Evolutionary conservation across 2,797 vertebrate species (phyloP).

Genomic region (Telmatherina bonti): DNA sequence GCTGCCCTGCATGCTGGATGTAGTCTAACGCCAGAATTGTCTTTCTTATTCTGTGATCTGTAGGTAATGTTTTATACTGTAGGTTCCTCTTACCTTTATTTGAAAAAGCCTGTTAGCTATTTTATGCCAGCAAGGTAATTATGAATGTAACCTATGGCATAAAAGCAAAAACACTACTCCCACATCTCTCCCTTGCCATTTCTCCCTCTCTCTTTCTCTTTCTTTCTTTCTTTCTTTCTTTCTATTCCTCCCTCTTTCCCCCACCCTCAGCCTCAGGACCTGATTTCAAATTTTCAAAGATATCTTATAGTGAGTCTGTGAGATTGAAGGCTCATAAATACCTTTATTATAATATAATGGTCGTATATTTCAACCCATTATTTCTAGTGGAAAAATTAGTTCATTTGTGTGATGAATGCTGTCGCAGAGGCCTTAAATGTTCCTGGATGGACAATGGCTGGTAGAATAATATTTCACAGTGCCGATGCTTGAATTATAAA

Average conservation of each 20-base stretch:
- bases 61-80: constrained; percentile 70
- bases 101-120: constrained; percentile 77
- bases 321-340: constrained; percentile 84
- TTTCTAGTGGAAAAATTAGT: constrained; percentile 75
- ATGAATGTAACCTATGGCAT: constrained; percentile 82
- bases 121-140: constrained; percentile 81
- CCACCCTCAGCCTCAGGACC: constrained; percentile 70
- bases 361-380: constrained; percentile 78
- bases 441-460: constrained; percentile 62
- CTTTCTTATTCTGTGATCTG: constrained; percentile 68
- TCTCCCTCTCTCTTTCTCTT: constrained; percentile 44
- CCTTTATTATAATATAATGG: constrained; percentile 84
- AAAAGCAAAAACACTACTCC: constrained; percentile 80
- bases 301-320: constrained; percentile 76
- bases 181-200: constrained; percentile 76
- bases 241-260: constrained; percentile 44
- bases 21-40: constrained; percentile 43
- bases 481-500: constrained; percentile 47
- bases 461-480: constrained; percentile 57
- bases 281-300: constrained; percentile 82
- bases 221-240: constrained; percentile 36
- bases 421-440: constrained; percentile 63
- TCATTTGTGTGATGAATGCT: constrained; percentile 79
- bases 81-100: constrained; percentile 79
- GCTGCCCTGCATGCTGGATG: constrained; percentile 46